These are phyloP conservation scores for Adrianichthys oophorus DNA, from an alignment of 2,797 vertebrate genomes.

Conservation along the genomic window DNA sequence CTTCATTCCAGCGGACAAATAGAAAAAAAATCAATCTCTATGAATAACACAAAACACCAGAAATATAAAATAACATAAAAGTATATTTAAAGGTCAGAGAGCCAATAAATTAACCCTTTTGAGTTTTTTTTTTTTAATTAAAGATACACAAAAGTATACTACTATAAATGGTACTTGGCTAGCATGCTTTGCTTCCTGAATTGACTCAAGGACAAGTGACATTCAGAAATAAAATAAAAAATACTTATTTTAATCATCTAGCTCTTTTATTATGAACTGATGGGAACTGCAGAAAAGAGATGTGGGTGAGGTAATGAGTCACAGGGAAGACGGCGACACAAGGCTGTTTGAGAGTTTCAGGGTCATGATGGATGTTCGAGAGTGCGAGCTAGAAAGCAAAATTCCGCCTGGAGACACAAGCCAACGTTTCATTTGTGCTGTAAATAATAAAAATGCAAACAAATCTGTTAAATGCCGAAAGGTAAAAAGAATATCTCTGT, in stretches of 20 bases:
- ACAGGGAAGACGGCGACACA: slow-evolving; percentile 32
- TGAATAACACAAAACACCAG: background rate
- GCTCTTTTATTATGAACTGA: slow-evolving; percentile 44
- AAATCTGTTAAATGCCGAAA: too few relatives aligned
- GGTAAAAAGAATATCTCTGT: too few relatives aligned
- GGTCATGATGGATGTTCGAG: slow-evolving; percentile 36
- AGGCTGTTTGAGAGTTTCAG: slow-evolving; percentile 44
- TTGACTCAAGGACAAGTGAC: background rate
- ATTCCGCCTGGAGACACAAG: slow-evolving; percentile 9
- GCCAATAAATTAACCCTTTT: too few relatives aligned
- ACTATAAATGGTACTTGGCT: background rate
- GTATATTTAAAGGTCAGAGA: too few relatives aligned
- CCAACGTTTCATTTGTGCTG: slow-evolving; percentile 1
- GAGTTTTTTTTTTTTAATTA: background rate
- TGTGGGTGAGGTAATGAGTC: slow-evolving; percentile 64
- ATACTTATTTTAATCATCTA: slow-evolving; percentile 8
- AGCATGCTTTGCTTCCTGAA: background rate
- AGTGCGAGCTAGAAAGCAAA: slow-evolving; percentile 24
- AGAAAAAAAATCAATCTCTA: too few relatives aligned
- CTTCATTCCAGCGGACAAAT: too few relatives aligned
- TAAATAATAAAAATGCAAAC: too few relatives aligned
- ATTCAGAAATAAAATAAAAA: too few relatives aligned
- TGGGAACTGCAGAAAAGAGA: slow-evolving; percentile 40
- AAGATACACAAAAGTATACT: background rate
- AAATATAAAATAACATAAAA: background rate